These are phyloP conservation scores for Drosophila borealis DNA, from an alignment of 2,888 invertebrate species.

Conservation along the genomic window DNA sequence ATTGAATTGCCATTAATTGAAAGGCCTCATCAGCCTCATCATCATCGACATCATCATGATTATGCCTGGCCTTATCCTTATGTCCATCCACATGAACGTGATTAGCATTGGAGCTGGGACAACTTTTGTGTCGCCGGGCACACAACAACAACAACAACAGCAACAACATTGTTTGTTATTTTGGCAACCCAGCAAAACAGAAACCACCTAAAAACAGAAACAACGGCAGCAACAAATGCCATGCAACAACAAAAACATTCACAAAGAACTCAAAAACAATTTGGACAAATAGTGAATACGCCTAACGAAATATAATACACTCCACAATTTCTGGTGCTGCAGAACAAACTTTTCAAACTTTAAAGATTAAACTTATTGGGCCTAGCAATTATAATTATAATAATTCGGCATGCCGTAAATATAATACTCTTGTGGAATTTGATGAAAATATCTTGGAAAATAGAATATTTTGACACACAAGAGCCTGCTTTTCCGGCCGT, in stretches of 20 bases:
- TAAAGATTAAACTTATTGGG: too few species aligned
- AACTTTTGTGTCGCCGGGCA: slow-evolving; percentile 61
- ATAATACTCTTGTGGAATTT: too few species aligned
- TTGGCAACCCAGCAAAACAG: slow-evolving; percentile 54
- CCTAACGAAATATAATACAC: neutral
- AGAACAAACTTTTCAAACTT: too few species aligned
- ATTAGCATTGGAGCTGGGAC: slow-evolving; percentile 7
- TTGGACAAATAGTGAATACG: neutral
- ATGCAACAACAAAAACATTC: slow-evolving; percentile 17
- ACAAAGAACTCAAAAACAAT: slow-evolving; percentile 15
- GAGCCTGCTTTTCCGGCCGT: too few species aligned
- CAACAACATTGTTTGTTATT: slow-evolving; percentile 63
- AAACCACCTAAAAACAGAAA: slow-evolving; percentile 51
- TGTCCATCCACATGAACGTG: neutral
- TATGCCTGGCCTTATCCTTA: neutral
- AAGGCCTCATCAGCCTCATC: slow-evolving; percentile 29
- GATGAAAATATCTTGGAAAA: too few species aligned
- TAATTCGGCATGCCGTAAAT: too few species aligned
- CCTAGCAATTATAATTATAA: too few species aligned
- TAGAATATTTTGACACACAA: too few species aligned
- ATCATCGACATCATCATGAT: slow-evolving; percentile 4
- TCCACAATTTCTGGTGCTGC: too few species aligned
- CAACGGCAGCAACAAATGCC: neutral
- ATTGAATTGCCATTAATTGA: slow-evolving; percentile 69
- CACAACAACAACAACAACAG: slow-evolving; percentile 22